A percentile compares a stretch with the other conserved stretches of the same genome.
phyloP scores from a whole-genome alignment of 2,888 invertebrate species.

The Drosophila vallismaia region DNA sequence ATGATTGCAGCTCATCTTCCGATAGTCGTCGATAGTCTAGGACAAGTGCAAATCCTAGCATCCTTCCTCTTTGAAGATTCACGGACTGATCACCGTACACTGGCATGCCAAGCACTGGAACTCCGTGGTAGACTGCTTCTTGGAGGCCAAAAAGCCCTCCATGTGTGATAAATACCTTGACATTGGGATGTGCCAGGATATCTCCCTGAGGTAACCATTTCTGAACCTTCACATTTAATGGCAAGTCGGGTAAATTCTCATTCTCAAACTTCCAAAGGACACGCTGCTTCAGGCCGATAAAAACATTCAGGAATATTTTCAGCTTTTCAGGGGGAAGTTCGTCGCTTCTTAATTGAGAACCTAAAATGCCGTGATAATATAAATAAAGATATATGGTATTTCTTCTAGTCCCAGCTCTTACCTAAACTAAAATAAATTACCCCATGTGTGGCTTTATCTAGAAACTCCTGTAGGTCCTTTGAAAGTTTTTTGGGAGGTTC shows the following conservation, averaged over 20 bases:
- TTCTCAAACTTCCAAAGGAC: constrained; percentile 84
- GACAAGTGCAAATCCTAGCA: constrained; percentile 70
- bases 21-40: constrained; percentile 70
- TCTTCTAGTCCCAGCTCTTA: constrained; percentile 26
- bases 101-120: constrained; percentile 83
- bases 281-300: constrained; percentile 81
- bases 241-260: constrained; percentile 75
- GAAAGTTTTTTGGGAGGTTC: constrained; percentile 71
- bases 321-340: constrained; percentile 81
- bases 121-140: constrained; percentile 80
- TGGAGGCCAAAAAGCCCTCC: constrained; percentile 81
- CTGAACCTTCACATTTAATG: constrained; percentile 82
- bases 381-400: too few species aligned
- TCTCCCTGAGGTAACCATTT: constrained; percentile 85
- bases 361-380: too few species aligned
- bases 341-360: constrained; percentile 80
- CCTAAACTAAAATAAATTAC: constrained; percentile 84
- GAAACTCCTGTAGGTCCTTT: constrained; percentile 77
- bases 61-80: constrained; percentile 69
- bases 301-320: constrained; percentile 80
- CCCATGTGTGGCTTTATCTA: constrained; percentile 82
- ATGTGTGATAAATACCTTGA: constrained; percentile 83
- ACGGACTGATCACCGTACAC: constrained; percentile 81
- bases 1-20: constrained; percentile 55
- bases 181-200: constrained; percentile 82